Evolutionary conservation across 2,888 invertebrate species (phyloP), one percentile per base, ranked within the genome.

Genomic region (Euclidia mi): DNA sequence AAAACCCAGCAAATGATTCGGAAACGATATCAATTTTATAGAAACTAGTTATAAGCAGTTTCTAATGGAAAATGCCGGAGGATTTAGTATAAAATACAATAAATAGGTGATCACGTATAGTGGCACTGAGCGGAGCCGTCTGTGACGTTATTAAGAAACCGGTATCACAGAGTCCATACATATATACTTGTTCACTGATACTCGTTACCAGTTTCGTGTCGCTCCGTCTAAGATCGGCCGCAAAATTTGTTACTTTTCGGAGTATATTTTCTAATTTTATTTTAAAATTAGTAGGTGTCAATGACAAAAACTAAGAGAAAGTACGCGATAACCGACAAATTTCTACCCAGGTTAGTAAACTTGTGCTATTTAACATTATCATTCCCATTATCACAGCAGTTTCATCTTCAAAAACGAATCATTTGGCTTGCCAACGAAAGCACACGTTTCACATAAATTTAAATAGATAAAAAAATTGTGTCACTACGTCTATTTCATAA

Each of bases 271-370:
- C 84, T 82, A 82, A 76, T 77, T 78, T 85, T 79, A 64, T 67
- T 53, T 67, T 78, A 76, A 75, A 86, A 85, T 74, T 78, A 79
- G 85, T 92, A 90, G 88, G 95, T 95, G 95, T 95, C 95, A 95
- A 95, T 95, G 95, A 94, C 92, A 94, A 94, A 85, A 93, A 89
- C 90, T 83, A 89, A 90, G 91, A 94, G 89, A 92, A 94, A 90
- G 88, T 94, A 84, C 78, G 92, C 93, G 84, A 93, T 94, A 79
- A 94, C 90, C 79, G 92, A 95, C 90, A 94, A 93, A 91, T 94
- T 95, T 89, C 87, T 94, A 71, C 95, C 95, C 81, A 94, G 95
- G 95, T 95, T 58, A 88, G 93, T 80, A 43, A 25, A 25, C 4
- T 25, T 25, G 7, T 25, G n/a, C n/a, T n/a, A n/a, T 25, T 25